Evolutionary conservation across 2,113 vertebrate genomes (phyloP), one percentile per base, ranked within the genome.

Genomic region (Nibea coibor): DNA sequence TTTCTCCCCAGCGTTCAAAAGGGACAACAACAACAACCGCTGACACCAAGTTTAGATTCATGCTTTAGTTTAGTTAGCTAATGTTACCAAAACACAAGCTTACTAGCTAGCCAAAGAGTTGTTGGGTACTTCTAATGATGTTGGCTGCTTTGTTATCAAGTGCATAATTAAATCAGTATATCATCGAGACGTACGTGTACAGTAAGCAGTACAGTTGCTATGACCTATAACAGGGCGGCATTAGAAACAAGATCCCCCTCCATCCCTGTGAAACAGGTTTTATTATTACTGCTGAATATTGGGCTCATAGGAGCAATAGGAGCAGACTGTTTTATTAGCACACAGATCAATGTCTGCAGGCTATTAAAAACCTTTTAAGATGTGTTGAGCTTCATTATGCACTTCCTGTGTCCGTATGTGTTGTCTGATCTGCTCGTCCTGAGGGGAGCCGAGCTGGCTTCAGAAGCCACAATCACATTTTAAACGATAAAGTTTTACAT

Each of bases 91-190:
- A 4, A 35, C 31, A 35, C 31, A 7, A 35, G 31, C 31, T 35
- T 7, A 35, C 5, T 35, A 35, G 31, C 31, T 35, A 6, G 31
- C 31, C 31, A 35, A 0, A 2, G 31, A 61, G 26, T 45, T 16
- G 20, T 31, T 31, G 2, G 11, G n/a, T 12, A 4, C 9, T 20
- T 19, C n/a, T 58, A 28, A 47, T 16, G 39, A 22, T 28, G 28
- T n/a, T 3, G 2, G 16, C 48, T 19, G 3, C 59, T 26, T 19
- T 10, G 47, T 35, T 42, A 70, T 51, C 14, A 56, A 39, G 71
- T 17, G 53, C 12, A 28, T 80, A 59, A 87, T 87, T 57, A 85
- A 80, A 69, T 3, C 78, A 51, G 28, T 82, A 64, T 84, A 81
- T 78, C 74, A 75, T 4, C 0, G 9, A 77, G 28, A 56, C 45